Conservation (phyloP, 2,888 invertebrate genomes). For the Homarus gammarus region DNA sequence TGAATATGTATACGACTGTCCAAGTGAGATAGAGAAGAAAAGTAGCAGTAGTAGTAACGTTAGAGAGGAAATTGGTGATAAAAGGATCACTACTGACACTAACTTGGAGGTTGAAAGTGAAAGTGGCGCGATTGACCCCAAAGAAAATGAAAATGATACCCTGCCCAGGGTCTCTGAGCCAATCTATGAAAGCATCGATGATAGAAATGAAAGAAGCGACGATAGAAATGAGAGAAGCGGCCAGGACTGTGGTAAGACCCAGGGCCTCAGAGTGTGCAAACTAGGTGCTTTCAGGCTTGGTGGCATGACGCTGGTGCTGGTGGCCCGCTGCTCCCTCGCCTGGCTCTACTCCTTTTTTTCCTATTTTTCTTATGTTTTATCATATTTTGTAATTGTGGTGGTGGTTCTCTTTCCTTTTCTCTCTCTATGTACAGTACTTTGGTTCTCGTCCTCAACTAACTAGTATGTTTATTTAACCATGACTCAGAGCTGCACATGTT, state of each 20-base stretch:
- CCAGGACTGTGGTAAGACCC: slow-evolving; percentile 64
- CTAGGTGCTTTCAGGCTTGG: slow-evolving; percentile 18
- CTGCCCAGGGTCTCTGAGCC: slow-evolving; percentile 40
- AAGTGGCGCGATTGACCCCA: slow-evolving; percentile 3
- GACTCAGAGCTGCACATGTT: neutral
- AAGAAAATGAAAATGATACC: slow-evolving; percentile 20
- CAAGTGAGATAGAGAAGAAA: neutral
- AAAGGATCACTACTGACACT: neutral
- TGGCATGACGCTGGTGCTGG: slow-evolving; percentile 25
- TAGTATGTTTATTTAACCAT: neutral
- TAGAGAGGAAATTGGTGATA: neutral
- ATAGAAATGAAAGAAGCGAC: slow-evolving; percentile 29
- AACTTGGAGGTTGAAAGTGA: slow-evolving; percentile 5
- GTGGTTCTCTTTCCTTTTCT: neutral
- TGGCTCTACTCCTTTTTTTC: neutral
- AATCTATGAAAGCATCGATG: slow-evolving; percentile 64
- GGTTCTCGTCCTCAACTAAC: neutral
- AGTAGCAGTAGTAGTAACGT: neutral
- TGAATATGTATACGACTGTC: slow-evolving; percentile 41
- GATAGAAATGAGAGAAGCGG: slow-evolving; percentile 41
- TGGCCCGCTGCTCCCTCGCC: neutral
- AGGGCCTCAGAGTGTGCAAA: slow-evolving; percentile 11
- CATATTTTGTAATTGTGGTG: neutral
- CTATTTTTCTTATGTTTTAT: neutral
- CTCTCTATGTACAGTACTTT: neutral